Percentiles rank a stretch among this genome's conserved stretches.
phyloP scores from a whole-genome alignment of 1,140 invertebrate genomes.

The Panagrolaimus sp. region DNA sequence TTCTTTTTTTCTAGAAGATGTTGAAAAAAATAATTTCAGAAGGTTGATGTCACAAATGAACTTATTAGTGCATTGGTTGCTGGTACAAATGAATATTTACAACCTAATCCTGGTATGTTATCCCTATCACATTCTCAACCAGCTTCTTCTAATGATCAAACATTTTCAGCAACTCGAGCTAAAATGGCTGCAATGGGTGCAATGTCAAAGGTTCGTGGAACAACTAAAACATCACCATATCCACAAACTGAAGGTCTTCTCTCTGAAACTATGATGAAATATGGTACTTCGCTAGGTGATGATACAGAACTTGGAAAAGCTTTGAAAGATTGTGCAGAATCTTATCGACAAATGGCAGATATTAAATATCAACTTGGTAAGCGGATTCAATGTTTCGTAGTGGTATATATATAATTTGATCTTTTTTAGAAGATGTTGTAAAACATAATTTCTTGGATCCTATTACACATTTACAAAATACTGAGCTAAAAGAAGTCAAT shows the following conservation, averaged over 20 bases:
- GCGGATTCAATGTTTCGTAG: too few relatives aligned
- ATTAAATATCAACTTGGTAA: slow-evolving; percentile 89
- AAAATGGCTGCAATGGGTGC: slow-evolving; percentile 75
- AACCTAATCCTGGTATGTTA: slow-evolving; percentile 76
- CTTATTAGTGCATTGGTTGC: slow-evolving; percentile 45
- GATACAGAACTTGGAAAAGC: slow-evolving; percentile 83
- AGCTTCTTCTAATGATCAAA: too few relatives aligned
- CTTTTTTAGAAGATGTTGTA: slow-evolving; percentile 98
- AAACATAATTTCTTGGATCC: slow-evolving; percentile 99
- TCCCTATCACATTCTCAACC: too few relatives aligned
- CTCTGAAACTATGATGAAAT: slow-evolving; percentile 89
- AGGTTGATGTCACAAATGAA: slow-evolving; percentile 55
- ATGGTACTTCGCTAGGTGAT: slow-evolving; percentile 89
- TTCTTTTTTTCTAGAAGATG: too few relatives aligned
- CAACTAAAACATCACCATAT: slow-evolving; percentile 70
- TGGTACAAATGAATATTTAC: slow-evolving; percentile 89
- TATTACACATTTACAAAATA: slow-evolving; percentile 87
- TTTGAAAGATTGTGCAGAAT: slow-evolving; percentile 86
- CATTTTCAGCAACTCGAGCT: slow-evolving; percentile 69
- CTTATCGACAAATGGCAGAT: slow-evolving; percentile 94
- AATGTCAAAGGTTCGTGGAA: slow-evolving; percentile 66
- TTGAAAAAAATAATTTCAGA: slow-evolving; percentile 45
- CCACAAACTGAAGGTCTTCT: slow-evolving; percentile 95
- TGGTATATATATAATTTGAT: too few relatives aligned
- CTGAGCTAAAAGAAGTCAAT: slow-evolving; percentile 98